Evolutionary conservation across 2,888 invertebrate genomes (phyloP).

Genomic region (Teinopalpus imperialis): DNA sequence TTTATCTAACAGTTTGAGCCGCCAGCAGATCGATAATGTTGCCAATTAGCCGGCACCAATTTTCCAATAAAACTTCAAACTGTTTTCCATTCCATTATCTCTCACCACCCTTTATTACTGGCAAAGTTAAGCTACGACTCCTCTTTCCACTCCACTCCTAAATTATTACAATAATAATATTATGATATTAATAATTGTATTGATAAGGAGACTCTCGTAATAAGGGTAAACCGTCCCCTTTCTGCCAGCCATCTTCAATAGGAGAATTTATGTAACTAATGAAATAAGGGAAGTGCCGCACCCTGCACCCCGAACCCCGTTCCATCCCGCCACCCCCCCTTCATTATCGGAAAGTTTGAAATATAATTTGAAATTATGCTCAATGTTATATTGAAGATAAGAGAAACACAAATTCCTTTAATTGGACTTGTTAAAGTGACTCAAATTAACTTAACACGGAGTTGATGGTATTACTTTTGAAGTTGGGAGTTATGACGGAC

Average conservation of each 20-base stretch:
- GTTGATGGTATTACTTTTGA: slow-evolving; percentile 81
- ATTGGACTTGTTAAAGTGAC: slow-evolving; percentile 83
- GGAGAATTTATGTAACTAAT: slow-evolving; percentile 83
- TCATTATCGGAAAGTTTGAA: slow-evolving; percentile 83
- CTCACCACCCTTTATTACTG: slow-evolving; percentile 79
- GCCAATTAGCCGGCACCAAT: slow-evolving; percentile 80
- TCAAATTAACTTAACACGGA: slow-evolving; percentile 82
- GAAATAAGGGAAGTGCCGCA: slow-evolving; percentile 79
- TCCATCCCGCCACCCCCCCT: slow-evolving; percentile 58
- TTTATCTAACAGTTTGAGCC: slow-evolving; percentile 57
- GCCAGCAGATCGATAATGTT: slow-evolving; percentile 73
- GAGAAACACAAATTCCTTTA: slow-evolving; percentile 83
- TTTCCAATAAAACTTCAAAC: slow-evolving; percentile 82
- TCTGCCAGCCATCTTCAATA: slow-evolving; percentile 81
- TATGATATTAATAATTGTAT: slow-evolving; percentile 83
- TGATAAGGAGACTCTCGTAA: slow-evolving; percentile 82
- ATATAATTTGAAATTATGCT: slow-evolving; percentile 83
- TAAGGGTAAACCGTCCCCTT: slow-evolving; percentile 82
- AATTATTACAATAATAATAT: slow-evolving; percentile 83
- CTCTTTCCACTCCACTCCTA: slow-evolving; percentile 70
- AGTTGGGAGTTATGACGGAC: slow-evolving; percentile 79
- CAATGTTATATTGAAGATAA: slow-evolving; percentile 83
- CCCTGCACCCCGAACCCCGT: slow-evolving; percentile 48
- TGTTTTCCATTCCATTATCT: slow-evolving; percentile 83
- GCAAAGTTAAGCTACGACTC: slow-evolving; percentile 78